A percentile compares a stretch with the other conserved stretches of the same genome.
These are phyloP conservation scores for Venustaconcha ellipsiformis DNA, from an alignment of 1,140 invertebrate genomes.

Conservation along the genomic window DNA sequence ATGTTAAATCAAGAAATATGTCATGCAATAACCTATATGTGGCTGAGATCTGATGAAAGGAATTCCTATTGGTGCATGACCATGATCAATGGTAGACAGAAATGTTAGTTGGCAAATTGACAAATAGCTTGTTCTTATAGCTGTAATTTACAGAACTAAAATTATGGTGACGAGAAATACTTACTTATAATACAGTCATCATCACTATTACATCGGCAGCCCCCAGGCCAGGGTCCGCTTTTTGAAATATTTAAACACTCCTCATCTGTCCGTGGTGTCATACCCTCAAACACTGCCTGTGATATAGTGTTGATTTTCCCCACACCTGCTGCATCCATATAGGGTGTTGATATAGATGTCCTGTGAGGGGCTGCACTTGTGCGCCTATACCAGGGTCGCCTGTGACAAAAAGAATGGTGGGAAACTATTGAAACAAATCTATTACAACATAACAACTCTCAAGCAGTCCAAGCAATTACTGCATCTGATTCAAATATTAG, in stretches of 20 bases:
- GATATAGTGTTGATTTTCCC: slow-evolving; percentile 71
- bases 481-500: too few species aligned
- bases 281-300: slow-evolving; percentile 71
- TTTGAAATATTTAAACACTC: slow-evolving; percentile 58
- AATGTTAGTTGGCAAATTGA: too few species aligned
- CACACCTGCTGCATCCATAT: slow-evolving; percentile 70
- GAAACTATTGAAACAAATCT: too few species aligned
- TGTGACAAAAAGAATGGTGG: slow-evolving; percentile 24
- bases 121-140: too few species aligned
- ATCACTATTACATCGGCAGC: slow-evolving; percentile 66
- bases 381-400: slow-evolving; percentile 69
- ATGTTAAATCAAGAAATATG: too few species aligned
- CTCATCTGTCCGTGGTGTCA: slow-evolving; percentile 61
- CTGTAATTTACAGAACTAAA: too few species aligned
- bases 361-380: slow-evolving; percentile 66
- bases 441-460: too few species aligned
- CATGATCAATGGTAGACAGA: too few species aligned
- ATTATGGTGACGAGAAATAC: slow-evolving; percentile 10
- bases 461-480: too few species aligned
- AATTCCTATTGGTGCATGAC: too few species aligned
- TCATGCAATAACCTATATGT: too few species aligned
- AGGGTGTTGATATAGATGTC: slow-evolving; percentile 70
- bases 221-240: slow-evolving; percentile 61
- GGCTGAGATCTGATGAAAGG: too few species aligned
- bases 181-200: slow-evolving; percentile 67